These are phyloP conservation scores for Pongo abelii DNA, from an alignment of 2,113 vertebrate species.

Conservation along the genomic window DNA sequence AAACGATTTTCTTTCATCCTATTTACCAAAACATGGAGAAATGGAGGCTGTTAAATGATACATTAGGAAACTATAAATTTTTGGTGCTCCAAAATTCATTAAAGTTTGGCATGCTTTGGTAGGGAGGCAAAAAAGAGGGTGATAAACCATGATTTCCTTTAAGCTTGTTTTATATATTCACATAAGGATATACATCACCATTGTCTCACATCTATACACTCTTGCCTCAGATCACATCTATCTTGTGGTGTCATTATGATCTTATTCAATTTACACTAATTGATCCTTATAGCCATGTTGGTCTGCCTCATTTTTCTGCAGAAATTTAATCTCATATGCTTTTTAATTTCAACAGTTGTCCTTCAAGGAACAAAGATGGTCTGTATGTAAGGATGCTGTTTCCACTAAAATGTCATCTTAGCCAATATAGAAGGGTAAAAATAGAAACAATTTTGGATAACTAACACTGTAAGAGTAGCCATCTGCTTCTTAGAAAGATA, in stretches of 20 bases:
- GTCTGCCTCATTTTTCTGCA: neutral
- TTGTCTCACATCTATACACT: neutral
- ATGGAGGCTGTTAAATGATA: neutral
- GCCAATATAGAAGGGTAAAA: slow-evolving; percentile 64
- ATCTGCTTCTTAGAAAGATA: slow-evolving; percentile 74
- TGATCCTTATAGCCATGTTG: neutral
- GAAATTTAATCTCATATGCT: neutral
- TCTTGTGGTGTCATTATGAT: neutral
- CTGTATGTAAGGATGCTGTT: slow-evolving; percentile 48
- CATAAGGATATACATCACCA: neutral
- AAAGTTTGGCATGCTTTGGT: neutral
- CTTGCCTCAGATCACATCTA: neutral
- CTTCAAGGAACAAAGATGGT: slow-evolving; percentile 62
- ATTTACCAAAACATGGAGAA: neutral
- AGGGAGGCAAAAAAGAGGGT: neutral
- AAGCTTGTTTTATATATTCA: neutral
- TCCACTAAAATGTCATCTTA: slow-evolving; percentile 64
- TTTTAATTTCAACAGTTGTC: slow-evolving; percentile 41
- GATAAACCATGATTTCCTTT: neutral
- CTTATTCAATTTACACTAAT: neutral
- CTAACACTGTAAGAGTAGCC: slow-evolving; percentile 70
- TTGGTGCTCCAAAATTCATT: neutral
- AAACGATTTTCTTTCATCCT: neutral
- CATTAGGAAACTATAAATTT: neutral
- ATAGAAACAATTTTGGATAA: slow-evolving; percentile 68